phyloP scores from a whole-genome alignment of 2,797 vertebrate genomes.

The Numenius phaeopus region DNA sequence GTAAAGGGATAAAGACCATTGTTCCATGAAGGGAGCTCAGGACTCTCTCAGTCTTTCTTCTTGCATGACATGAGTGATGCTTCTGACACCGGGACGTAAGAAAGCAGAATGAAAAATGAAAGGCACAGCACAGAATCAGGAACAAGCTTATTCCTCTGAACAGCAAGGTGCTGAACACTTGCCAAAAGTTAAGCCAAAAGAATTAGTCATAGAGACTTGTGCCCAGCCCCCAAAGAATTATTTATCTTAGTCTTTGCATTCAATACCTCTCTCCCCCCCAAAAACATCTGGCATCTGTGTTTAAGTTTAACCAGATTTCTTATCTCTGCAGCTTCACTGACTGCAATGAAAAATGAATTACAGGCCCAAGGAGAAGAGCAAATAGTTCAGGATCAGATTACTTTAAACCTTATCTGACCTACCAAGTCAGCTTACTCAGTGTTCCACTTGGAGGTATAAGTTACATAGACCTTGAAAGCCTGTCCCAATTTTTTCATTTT shows the following conservation, averaged over 20 bases:
- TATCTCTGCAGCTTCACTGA: neutral
- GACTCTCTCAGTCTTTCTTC: neutral
- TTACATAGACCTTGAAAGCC: neutral
- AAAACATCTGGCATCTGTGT: neutral
- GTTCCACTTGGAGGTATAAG: neutral
- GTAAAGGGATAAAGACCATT: neutral
- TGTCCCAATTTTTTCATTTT: neutral
- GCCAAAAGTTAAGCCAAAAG: neutral
- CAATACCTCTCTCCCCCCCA: neutral
- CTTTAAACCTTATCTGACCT: neutral
- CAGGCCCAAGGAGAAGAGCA: neutral
- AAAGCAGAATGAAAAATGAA: constrained; percentile 48
- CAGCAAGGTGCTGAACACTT: neutral
- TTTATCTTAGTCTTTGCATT: neutral
- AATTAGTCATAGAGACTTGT: neutral
- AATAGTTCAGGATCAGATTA: constrained; percentile 24
- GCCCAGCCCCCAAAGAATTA: neutral
- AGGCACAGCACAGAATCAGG: neutral
- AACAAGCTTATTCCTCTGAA: neutral
- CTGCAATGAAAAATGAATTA: constrained; percentile 32
- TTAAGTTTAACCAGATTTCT: constrained; percentile 25
- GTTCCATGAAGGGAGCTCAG: neutral
- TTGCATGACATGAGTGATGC: constrained; percentile 9
- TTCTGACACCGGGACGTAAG: neutral
- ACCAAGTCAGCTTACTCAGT: neutral